Base-by-base conservation (phyloP, 2,888 invertebrate genomes). In the Acronicta alni region DNA sequence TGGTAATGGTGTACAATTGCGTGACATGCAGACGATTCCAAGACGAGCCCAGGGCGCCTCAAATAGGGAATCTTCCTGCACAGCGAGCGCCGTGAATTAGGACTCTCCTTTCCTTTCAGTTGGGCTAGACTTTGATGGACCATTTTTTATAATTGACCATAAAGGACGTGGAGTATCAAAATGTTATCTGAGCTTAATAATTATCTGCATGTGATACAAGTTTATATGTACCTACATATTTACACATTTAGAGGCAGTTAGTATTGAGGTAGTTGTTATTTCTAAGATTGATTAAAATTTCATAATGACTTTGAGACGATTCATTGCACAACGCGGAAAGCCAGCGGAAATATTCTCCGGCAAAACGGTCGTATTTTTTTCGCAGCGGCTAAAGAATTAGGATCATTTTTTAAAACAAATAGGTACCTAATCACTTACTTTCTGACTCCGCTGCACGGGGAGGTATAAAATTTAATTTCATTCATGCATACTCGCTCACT, bases 291-390 rank as follows among this genome's bases (percentile, higher is more conserved):
- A 30, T 8, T 52, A n/a, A n/a, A n/a, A n/a, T n/a, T n/a, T 45
- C 15, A 14, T 57, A 10, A 41, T 52, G 20, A 58, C 47, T 1
- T 42, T 58, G 6, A 12, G 43, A 14, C 30, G 41, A 23, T 53
- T 58, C 23, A 57, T 62, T 3, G 20, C 53, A 1, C 57, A 53
- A 3, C 39, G 57, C 5, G 61, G 56, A 0, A 57, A 51, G 23
- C 52, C 58, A 14, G n/a, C 30, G 15, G 52, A 58, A 47, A 42
- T 58, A 52, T 58, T 52, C 15, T 15, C 37, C 37, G 58, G 53
- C 15, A 58, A n/a, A n/a, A 58, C 12, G 58, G 58, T 14, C 15
- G 39, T 0, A 58, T 53, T 32, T 58, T 58, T 38, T 52, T 58
- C 1, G 57, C 49, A 2, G 44, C 45, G 3, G 44, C 43, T 16